Conservation (phyloP, 1,140 invertebrate genomes). For the Adelges cooleyi region DNA sequence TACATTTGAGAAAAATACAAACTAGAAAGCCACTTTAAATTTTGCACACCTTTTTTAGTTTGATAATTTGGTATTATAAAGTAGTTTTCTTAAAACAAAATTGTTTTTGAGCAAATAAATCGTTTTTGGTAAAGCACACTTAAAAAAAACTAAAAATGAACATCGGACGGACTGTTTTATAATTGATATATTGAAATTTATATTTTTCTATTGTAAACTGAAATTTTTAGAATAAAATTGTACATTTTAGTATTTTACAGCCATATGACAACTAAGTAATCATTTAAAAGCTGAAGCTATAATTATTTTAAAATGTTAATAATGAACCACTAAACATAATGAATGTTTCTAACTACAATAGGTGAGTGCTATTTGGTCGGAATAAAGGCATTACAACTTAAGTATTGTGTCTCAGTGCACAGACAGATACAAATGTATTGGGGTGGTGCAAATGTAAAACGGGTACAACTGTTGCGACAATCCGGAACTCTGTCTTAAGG, state of each 20-base stretch:
- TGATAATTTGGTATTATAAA: constrained; percentile 26
- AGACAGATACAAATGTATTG: constrained; percentile 35
- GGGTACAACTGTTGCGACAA: constrained; percentile 62
- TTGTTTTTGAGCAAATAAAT: constrained; percentile 26
- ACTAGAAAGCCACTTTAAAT: no score
- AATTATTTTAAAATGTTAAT: constrained; percentile 4
- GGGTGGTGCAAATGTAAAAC: constrained; percentile 51
- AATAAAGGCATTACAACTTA: background rate
- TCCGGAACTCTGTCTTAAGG: constrained; percentile 43
- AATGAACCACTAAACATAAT: background rate
- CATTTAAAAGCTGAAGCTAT: constrained; percentile 14
- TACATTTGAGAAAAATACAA: no score
- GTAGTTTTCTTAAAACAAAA: constrained; percentile 4
- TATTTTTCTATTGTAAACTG: background rate
- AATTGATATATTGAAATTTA: no score
- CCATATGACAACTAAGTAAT: background rate
- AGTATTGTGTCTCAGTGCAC: constrained; percentile 33
- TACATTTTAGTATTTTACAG: background rate
- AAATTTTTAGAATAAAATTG: background rate
- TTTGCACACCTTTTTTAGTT: no score
- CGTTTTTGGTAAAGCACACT: constrained; percentile 17
- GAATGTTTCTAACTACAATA: constrained; percentile 9
- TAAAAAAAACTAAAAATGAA: background rate
- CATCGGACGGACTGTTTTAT: constrained; percentile 19
- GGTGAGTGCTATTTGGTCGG: no score